Percentiles rank a stretch among this genome's conserved stretches.
Evolutionary conservation across 1,140 invertebrate genomes (phyloP).

Genomic region (Proales similis): DNA sequence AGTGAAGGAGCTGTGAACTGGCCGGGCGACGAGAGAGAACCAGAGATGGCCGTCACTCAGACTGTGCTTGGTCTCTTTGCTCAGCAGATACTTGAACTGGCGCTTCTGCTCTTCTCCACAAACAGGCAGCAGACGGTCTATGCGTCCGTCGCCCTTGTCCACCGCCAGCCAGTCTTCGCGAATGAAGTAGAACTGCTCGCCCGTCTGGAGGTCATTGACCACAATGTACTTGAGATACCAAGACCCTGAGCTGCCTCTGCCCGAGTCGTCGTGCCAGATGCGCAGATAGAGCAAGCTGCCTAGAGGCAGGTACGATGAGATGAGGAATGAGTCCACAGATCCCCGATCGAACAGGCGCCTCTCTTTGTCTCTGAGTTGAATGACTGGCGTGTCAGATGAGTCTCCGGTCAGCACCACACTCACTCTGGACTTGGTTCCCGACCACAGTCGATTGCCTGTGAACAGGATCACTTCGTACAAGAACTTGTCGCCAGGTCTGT

Average conservation of each 20-base stretch:
- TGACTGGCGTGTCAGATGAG: conserved; percentile 43
- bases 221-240: conserved; percentile 57
- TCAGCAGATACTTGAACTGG: conserved; percentile 56
- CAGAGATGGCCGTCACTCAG: conserved; percentile 58
- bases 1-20: conserved; percentile 57
- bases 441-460: conserved; percentile 48
- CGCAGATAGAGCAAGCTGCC: conserved; percentile 55
- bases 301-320: conserved; percentile 48
- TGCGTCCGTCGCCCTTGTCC: conserved; percentile 57
- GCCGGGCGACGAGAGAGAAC: conserved; percentile 58
- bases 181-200: conserved; percentile 56
- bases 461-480: conserved; percentile 43
- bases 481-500: conserved; percentile 43
- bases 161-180: conserved; percentile 57
- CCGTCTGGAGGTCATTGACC: conserved; percentile 57
- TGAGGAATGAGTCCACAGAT: conserved; percentile 51
- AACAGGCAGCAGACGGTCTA: conserved; percentile 56
- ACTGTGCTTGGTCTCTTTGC: conserved; percentile 52
- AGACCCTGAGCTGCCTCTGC: conserved; percentile 48
- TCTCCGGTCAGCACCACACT: conserved; percentile 41
- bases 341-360: conserved; percentile 45
- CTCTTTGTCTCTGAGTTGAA: conserved; percentile 46
- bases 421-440: conserved; percentile 48
- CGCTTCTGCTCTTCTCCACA: conserved; percentile 54
- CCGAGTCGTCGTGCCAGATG: conserved; percentile 59